Evolutionary conservation across 2,888 invertebrate genomes (phyloP).

Genomic region (Polyploca ridens): DNA sequence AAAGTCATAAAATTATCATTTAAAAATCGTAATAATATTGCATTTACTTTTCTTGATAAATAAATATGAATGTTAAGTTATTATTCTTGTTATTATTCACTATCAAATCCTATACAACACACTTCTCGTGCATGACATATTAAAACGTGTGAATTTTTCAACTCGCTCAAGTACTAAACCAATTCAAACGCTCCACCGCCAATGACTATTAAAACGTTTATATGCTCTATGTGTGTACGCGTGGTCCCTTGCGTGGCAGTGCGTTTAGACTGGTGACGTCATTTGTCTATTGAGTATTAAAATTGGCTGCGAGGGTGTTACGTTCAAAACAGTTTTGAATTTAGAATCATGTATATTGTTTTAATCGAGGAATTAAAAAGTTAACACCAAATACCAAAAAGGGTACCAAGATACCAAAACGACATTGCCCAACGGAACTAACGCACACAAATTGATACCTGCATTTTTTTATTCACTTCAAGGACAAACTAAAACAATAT

Average conservation of each 20-base stretch:
- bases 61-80: no score
- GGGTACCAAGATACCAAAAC: not conserved
- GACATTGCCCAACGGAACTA: not conserved
- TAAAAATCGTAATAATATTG: no score
- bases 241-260: conserved; percentile 33
- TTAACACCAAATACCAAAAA: not conserved
- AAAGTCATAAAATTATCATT: no score
- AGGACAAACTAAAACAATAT: conserved; percentile 9
- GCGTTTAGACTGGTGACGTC: conserved; percentile 34
- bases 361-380: no score
- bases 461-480: not conserved
- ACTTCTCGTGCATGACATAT: not conserved
- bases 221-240: conserved; percentile 27
- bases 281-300: conserved; percentile 10
- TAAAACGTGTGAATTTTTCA: not conserved
- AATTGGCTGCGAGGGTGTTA: not conserved
- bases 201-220: conserved; percentile 23
- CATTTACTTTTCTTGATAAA: no score
- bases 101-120: not conserved
- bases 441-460: not conserved
- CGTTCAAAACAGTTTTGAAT: not conserved
- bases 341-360: not conserved
- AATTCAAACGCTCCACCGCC: conserved; percentile 22
- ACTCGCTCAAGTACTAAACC: conserved; percentile 4
- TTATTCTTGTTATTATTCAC: no score